Evolutionary conservation across 23 tunicate genomes (phyloP), one percentile per base, ranked within the genome.

Genomic region (Ciona savignyi): DNA sequence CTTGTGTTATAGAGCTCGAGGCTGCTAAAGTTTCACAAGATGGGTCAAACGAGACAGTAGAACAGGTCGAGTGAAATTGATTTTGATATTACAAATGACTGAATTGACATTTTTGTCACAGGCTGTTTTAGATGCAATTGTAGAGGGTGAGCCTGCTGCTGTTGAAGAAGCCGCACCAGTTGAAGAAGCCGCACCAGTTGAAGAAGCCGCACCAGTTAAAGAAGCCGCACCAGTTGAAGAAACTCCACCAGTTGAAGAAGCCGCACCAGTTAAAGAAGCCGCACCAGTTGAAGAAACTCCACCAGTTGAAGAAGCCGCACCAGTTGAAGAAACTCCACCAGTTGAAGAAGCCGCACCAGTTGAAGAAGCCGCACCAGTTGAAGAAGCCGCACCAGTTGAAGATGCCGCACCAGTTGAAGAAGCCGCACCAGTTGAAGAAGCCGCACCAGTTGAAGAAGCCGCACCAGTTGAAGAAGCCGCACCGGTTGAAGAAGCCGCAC

Each of bases 381-480:
- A 11, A 35, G 65, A 48, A n/a, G 34, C 65, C 0, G 23, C 0
- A 73, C 28, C 69, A 48, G 77, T 22, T 48, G 77, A 21, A 51
- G 69, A 49, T 19, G 68, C 29, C 15, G 29, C 27, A n/a, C 29
- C 77, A 48, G 27, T 51, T 22, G 20, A 29, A 64, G 70, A 63
- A 75, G 29, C 79, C 1, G 71, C n/a, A n/a, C n/a, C 2, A 23
- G 29, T 62, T 72, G 0, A 28, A 81, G 86, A 81, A 56, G 86
- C 80, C 3, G 34, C 33, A 29, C 61, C 73, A 4, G 86, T 74
- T 61, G 68, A 30, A 29, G 66, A 32, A 26, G 31, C 74, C 22
- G 74, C 74, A 3, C 56, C 63, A 35, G 86, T 74, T 30, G 66
- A 80, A 28, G 74, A 74, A 25, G 78, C 67, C 26, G 86, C 74